Conservation (phyloP, 2,797 vertebrate genomes). For the Clarias laeviceps region DNA sequence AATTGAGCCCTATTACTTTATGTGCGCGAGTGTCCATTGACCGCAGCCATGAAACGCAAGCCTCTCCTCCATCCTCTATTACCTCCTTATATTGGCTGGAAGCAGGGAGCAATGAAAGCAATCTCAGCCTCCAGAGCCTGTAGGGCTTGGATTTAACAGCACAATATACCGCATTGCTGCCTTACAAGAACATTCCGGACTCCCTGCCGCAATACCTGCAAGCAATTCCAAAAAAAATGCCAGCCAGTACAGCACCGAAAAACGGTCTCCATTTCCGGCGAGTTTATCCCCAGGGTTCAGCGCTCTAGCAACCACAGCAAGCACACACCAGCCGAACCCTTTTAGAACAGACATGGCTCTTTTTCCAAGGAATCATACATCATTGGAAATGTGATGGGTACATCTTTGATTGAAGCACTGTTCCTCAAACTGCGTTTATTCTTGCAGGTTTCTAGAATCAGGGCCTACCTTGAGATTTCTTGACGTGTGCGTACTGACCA, state of each 20-base stretch:
- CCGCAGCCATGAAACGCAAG: conserved; percentile 47
- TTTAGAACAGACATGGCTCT: not conserved
- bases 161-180: conserved; percentile 49
- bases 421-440: not conserved
- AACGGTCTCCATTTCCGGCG: conserved; percentile 21
- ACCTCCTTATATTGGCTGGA: conserved; percentile 54
- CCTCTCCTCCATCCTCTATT: conserved; percentile 51
- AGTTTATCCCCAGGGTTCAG: conserved; percentile 38
- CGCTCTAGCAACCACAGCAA: conserved; percentile 10
- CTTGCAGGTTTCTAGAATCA: not conserved
- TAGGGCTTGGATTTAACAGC: conserved; percentile 64
- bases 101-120: conserved; percentile 58
- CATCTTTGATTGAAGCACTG: not conserved
- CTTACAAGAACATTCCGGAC: conserved; percentile 41
- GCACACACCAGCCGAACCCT: not conserved
- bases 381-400: conserved; percentile 2
- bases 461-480: not conserved
- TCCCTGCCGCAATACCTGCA: conserved; percentile 54
- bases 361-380: conserved; percentile 6
- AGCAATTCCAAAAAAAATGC: conserved; percentile 60
- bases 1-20: conserved; percentile 34
- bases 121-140: conserved; percentile 60
- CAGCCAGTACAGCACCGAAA: conserved; percentile 1
- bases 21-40: conserved; percentile 42
- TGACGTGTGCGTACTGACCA: not conserved